Evolutionary conservation across 2,888 invertebrate genomes (phyloP), one percentile per base, ranked within the genome.

Genomic region (Achlya flavicornis): DNA sequence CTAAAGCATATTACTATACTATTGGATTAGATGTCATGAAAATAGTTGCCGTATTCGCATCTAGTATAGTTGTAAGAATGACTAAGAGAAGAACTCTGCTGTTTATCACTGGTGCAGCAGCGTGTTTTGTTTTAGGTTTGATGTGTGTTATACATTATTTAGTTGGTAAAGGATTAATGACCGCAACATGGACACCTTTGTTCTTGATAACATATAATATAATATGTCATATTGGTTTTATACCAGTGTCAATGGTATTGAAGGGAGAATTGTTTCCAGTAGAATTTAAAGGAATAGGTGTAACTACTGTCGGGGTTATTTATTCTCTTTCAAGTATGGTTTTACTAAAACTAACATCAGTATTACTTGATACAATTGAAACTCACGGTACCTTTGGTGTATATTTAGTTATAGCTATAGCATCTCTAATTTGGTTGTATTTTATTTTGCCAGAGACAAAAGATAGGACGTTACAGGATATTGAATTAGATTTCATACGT

Each of bases 221-320:
- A 48, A n/a, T 66, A 0, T 72, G 72, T 64, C 67, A 72, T 48
- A 3, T 67, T 10, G 72, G 72, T 38, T 66, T 72, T 26, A 72
- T 72, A 70, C 73, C 72, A 38, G 67, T 72, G 1, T 64, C 73
- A 0, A 70, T 72, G 73, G 70, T 72, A 0, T 53, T 69, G 0
- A 72, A 72, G 58, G 70, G 72, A 4, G 72, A 72, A 65, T 58
- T 72, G 58, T 67, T 72, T 63, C 72, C 73, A 8, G 46, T 72
- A 46, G 61, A 72, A 58, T 72, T 57, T 38, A 72, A 72, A 46
- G 73, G 72, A 2, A 60, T 72, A 58, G 73, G 72, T 0, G 72
- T 67, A 0, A 64, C 70, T 32, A 57, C 70, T n/a, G 57, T 66
- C 10, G 73, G 72, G 1, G 64, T 72, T 43, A 66, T 72, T 6